Evolutionary conservation across 1,140 invertebrate species (phyloP).

Genomic region (Leptinotarsa lineolata): DNA sequence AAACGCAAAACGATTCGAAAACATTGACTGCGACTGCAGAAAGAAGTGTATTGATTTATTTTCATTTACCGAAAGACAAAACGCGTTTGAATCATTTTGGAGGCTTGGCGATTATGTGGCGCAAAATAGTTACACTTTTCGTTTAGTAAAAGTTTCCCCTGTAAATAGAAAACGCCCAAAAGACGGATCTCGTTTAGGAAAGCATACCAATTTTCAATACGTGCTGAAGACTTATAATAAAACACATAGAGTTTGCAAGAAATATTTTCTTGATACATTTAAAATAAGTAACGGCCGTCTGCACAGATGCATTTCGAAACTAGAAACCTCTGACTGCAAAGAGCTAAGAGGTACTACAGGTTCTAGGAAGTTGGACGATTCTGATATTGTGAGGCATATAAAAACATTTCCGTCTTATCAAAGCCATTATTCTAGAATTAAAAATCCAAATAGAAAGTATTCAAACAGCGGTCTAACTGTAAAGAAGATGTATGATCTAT

Average conservation of each 20-base stretch:
- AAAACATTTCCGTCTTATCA: conserved; percentile 31
- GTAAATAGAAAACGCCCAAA: conserved; percentile 15
- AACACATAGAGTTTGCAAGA: conserved; percentile 26
- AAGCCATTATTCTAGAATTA: conserved; percentile 33
- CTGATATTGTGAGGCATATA: conserved; percentile 32
- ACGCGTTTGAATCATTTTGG: neutral
- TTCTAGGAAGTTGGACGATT: conserved; percentile 24
- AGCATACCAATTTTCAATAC: neutral
- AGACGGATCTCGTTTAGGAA: conserved; percentile 7
- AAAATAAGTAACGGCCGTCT: conserved; percentile 30
- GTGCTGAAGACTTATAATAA: neutral
- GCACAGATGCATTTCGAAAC: conserved; percentile 18
- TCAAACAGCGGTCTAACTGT: conserved; percentile 26
- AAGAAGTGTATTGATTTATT: neutral
- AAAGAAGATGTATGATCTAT: conserved; percentile 28
- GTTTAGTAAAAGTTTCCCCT: neutral
- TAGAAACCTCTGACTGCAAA: conserved; percentile 13
- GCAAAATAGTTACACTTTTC: neutral
- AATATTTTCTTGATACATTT: conserved; percentile 27
- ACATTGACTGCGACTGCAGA: neutral
- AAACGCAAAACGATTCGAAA: neutral
- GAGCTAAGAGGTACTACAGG: conserved; percentile 11
- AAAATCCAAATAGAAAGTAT: conserved; percentile 32
- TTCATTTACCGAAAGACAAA: neutral
- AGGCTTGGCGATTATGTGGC: neutral